Evolutionary conservation across 1,140 invertebrate genomes (phyloP).

Genomic region (Nasonia vitripennis): DNA sequence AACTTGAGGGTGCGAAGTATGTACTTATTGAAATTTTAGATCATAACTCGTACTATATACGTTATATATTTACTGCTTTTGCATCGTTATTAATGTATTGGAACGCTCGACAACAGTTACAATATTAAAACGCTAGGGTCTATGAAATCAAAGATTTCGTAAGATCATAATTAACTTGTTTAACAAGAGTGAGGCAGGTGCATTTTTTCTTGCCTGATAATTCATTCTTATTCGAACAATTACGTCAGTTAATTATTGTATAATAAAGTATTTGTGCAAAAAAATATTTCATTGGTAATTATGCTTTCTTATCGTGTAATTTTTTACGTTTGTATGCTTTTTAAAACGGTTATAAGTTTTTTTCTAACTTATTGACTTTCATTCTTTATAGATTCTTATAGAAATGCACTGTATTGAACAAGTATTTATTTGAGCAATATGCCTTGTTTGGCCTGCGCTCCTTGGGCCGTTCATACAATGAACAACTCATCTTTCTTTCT

Average conservation of each 20-base stretch:
- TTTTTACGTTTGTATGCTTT: neutral
- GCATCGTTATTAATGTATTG: neutral
- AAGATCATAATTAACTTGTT: neutral
- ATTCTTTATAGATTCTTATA: neutral
- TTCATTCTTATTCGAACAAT: neutral
- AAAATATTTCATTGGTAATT: neutral
- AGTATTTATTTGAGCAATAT: too few relatives aligned
- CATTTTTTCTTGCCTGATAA: neutral
- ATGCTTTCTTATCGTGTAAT: neutral
- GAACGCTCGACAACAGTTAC: neutral
- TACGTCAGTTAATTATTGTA: neutral
- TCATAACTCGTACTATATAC: neutral
- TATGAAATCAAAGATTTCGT: neutral
- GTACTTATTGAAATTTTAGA: conserved; percentile 33
- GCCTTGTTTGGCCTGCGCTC: too few relatives aligned
- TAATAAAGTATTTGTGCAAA: conserved; percentile 13
- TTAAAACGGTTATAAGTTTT: neutral
- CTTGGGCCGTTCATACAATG: too few relatives aligned
- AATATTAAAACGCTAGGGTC: neutral
- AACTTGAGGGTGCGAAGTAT: conserved; percentile 23
- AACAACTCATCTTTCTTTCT: neutral
- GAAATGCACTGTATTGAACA: neutral
- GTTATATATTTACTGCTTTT: conserved; percentile 4
- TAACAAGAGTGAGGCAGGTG: neutral
- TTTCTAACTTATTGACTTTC: neutral